phyloP scores from a whole-genome alignment of 2,113 vertebrate species.

The Hipposideros armiger region DNA sequence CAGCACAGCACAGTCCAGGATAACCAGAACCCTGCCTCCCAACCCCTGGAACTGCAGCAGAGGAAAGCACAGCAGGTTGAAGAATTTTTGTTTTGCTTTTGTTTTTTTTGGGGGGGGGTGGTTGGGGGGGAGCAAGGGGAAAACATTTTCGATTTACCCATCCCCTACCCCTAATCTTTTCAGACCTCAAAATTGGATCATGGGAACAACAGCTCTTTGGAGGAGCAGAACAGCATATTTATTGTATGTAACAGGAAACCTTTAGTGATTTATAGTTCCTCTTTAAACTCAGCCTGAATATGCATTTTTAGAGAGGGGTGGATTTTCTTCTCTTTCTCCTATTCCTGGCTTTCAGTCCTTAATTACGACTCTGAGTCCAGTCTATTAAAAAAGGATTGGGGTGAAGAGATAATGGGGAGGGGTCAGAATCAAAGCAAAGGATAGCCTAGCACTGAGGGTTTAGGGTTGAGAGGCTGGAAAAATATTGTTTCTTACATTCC shows the following conservation, averaged over 20 bases:
- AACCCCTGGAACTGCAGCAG: not conserved
- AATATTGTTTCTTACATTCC: conserved; percentile 16
- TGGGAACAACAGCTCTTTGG: conserved; percentile 5
- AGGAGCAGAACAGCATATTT: conserved; percentile 6
- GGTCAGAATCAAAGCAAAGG: conserved; percentile 54
- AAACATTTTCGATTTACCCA: conserved; percentile 27
- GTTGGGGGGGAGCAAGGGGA: not conserved
- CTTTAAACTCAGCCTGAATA: conserved; percentile 62
- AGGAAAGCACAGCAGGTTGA: not conserved
- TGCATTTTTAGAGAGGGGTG: not conserved
- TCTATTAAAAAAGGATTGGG: not conserved
- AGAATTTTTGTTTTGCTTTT: conserved; percentile 44
- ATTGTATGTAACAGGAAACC: conserved; percentile 44
- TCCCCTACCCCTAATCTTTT: conserved; percentile 30
- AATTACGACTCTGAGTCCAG: conserved; percentile 44
- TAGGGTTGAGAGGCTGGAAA: not conserved
- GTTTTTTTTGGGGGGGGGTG: too few species aligned
- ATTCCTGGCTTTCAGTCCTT: conserved; percentile 41
- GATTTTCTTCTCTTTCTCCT: conserved; percentile 63
- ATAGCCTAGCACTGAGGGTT: not conserved
- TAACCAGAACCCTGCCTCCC: conserved; percentile 35
- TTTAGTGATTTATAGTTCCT: conserved; percentile 51
- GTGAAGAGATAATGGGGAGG: not conserved
- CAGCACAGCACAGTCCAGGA: conserved; percentile 2
- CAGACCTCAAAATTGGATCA: conserved; percentile 40